These are phyloP conservation scores for Rutpela maculata DNA, from an alignment of 2,888 invertebrate genomes.

Conservation along the genomic window DNA sequence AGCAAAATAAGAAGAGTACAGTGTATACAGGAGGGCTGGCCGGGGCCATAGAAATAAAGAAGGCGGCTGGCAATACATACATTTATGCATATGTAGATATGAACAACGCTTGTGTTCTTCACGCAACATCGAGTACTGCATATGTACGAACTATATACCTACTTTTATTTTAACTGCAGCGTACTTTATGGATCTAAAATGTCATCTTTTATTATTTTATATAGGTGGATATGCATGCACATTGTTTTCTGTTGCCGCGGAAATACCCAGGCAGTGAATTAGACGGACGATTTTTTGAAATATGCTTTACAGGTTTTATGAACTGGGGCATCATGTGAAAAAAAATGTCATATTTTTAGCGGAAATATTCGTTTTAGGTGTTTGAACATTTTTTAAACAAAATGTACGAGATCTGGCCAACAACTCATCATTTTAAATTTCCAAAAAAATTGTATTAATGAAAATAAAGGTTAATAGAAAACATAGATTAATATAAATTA, in stretches of 20 bases:
- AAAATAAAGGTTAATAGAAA: too few relatives aligned
- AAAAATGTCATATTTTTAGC: too few relatives aligned
- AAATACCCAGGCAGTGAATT: neutral
- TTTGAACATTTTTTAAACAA: too few relatives aligned
- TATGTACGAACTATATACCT: conserved; percentile 54
- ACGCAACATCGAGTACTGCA: conserved; percentile 63
- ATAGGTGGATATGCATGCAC: neutral
- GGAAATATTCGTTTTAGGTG: too few relatives aligned
- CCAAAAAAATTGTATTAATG: too few relatives aligned
- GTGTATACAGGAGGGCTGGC: conserved; percentile 43
- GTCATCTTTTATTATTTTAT: conserved; percentile 17
- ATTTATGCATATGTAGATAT: conserved; percentile 62
- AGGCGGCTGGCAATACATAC: conserved; percentile 47
- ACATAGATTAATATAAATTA: too few relatives aligned
- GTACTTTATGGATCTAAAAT: conserved; percentile 34
- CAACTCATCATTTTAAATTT: too few relatives aligned
- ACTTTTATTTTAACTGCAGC: conserved; percentile 27
- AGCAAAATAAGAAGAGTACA: conserved; percentile 57
- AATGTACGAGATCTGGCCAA: too few relatives aligned
- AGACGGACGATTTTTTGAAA: neutral
- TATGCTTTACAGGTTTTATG: too few relatives aligned
- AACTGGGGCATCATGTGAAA: too few relatives aligned
- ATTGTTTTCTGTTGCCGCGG: neutral
- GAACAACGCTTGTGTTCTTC: conserved; percentile 59
- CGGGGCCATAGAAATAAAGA: conserved; percentile 37